Evolutionary conservation across 2,888 invertebrate species (phyloP).

Genomic region (Galerucella pusilla): DNA sequence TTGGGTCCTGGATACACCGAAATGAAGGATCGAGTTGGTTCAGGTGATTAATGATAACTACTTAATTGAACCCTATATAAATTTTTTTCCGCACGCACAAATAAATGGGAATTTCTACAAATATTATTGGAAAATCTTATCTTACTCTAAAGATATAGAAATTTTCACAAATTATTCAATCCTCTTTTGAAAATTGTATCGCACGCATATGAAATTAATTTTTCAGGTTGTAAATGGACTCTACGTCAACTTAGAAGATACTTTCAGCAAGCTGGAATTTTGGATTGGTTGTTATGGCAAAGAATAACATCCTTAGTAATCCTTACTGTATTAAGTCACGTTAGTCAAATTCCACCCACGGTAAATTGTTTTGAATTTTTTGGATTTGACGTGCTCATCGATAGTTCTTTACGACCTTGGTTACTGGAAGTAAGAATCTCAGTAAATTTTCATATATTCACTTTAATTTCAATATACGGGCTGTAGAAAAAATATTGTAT

Average conservation of each 20-base stretch:
- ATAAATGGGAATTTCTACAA: too few relatives aligned
- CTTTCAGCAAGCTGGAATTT: conserved; percentile 75
- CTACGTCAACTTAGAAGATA: conserved; percentile 82
- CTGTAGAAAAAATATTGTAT: too few relatives aligned
- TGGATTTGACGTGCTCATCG: conserved; percentile 91
- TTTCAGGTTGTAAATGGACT: conserved; percentile 86
- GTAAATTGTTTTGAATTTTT: conserved; percentile 90
- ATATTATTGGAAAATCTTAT: too few relatives aligned
- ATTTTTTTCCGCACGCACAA: too few relatives aligned
- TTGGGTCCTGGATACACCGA: conserved; percentile 84
- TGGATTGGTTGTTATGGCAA: conserved; percentile 86
- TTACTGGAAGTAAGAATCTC: conserved; percentile 77
- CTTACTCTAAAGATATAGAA: too few relatives aligned
- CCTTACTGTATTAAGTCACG: conserved; percentile 81
- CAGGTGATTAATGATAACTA: conserved; percentile 67
- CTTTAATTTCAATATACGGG: too few relatives aligned
- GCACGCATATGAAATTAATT: too few relatives aligned
- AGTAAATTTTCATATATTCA: too few relatives aligned
- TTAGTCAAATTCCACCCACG: conserved; percentile 75
- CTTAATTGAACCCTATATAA: too few relatives aligned
- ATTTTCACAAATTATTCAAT: too few relatives aligned
- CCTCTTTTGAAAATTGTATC: too few relatives aligned
- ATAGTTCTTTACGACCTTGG: conserved; percentile 87
- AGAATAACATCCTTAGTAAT: conserved; percentile 79
- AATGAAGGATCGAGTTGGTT: conserved; percentile 85